Percentiles rank a stretch among this genome's conserved stretches.
phyloP scores from a whole-genome alignment of 2,113 vertebrate genomes.

The Actenoides hombroni region DNA sequence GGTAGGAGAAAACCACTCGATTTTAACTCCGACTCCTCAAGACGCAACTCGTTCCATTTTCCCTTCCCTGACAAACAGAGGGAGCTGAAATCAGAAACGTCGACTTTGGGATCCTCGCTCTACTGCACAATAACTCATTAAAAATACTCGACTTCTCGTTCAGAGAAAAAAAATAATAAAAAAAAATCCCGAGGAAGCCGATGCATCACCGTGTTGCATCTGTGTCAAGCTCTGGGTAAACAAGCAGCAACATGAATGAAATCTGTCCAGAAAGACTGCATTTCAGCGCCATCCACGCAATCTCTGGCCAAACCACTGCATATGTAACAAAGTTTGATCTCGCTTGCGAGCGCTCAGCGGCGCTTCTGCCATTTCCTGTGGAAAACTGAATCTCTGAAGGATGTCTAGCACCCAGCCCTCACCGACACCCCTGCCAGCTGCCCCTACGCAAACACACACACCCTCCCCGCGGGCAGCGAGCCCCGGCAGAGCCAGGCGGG shows the following conservation, averaged over 20 bases:
- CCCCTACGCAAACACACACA: neutral
- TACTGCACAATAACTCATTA: neutral
- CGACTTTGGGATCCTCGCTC: neutral
- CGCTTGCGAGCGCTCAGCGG: constrained; percentile 66
- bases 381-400: constrained; percentile 63
- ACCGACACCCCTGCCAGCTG: neutral
- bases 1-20: neutral
- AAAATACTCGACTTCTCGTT: neutral
- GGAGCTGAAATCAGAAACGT: neutral
- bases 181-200: neutral
- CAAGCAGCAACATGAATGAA: constrained; percentile 76
- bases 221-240: constrained; percentile 50
- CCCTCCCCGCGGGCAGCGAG: neutral
- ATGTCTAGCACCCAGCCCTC: neutral
- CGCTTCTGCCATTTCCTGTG: constrained; percentile 74
- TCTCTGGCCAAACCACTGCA: constrained; percentile 72
- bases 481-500: neutral
- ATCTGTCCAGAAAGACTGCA: constrained; percentile 73
- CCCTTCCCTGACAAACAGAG: neutral
- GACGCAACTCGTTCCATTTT: neutral
- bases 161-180: neutral
- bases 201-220: constrained; percentile 39
- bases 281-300: constrained; percentile 69
- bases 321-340: constrained; percentile 77
- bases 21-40: neutral